phyloP scores from a whole-genome alignment of 2,888 invertebrate genomes.

The Chymomyza fuscimana region DNA sequence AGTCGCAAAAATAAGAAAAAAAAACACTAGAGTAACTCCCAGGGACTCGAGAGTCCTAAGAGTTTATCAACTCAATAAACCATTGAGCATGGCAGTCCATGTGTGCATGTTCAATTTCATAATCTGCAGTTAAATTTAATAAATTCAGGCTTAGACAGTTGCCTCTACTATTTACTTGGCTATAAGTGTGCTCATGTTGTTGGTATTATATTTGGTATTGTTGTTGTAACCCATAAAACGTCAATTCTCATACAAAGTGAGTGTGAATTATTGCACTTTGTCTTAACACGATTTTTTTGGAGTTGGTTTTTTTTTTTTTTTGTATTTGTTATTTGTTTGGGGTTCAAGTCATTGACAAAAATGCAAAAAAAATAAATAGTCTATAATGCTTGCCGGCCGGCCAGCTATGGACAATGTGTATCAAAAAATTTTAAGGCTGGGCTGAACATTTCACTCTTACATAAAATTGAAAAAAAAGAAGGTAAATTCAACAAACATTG shows the following conservation, averaged over 20 bases:
- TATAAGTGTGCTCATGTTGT: conserved; percentile 16
- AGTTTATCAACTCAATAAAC: conserved; percentile 60
- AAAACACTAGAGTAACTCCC: not conserved
- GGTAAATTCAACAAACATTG: conserved; percentile 25
- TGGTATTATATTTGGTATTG: conserved; percentile 10
- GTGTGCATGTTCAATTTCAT: conserved; percentile 64
- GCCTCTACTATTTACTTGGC: not conserved
- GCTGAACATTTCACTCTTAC: conserved; percentile 65
- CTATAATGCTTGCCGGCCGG: not conserved
- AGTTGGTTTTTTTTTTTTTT: conserved; percentile 23
- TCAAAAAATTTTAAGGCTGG: conserved; percentile 11
- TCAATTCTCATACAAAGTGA: conserved; percentile 61
- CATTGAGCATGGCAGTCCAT: conserved; percentile 46
- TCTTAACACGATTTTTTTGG: conserved; percentile 57
- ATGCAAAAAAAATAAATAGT: conserved; percentile 43
- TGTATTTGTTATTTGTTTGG: conserved; percentile 22
- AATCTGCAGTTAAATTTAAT: conserved; percentile 39
- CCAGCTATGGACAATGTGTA: not conserved
- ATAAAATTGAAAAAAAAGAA: conserved; percentile 39
- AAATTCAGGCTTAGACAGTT: not conserved
- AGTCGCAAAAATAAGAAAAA: conserved; percentile 17
- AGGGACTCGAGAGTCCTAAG: not conserved
- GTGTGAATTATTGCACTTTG: conserved; percentile 75
- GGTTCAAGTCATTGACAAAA: conserved; percentile 47
- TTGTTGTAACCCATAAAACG: conserved; percentile 49